Evolutionary conservation across 2,888 invertebrate genomes (phyloP).

Genomic region (Aporophyla nigra): DNA sequence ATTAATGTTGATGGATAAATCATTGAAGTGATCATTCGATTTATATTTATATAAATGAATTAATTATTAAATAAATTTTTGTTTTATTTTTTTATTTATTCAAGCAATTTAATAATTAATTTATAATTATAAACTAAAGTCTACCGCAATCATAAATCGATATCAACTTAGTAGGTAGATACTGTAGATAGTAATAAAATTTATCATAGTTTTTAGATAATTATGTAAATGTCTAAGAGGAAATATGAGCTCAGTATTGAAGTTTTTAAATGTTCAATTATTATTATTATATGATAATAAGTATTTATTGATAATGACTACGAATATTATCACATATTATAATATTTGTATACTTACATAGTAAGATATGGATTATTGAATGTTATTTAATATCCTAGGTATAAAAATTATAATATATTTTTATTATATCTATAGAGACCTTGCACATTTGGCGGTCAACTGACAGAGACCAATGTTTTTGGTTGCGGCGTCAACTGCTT

Average conservation of each 20-base stretch:
- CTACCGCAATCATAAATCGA: background rate
- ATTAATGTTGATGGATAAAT: background rate
- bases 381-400: slow-evolving; percentile 20
- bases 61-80: background rate
- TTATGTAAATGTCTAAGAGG: slow-evolving; percentile 31
- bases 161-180: slow-evolving; percentile 15
- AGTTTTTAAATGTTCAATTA: slow-evolving; percentile 61
- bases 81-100: background rate
- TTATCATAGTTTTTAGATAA: slow-evolving; percentile 37
- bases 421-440: background rate
- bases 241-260: slow-evolving; percentile 60
- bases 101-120: background rate
- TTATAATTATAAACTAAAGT: background rate
- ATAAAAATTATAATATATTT: slow-evolving; percentile 2
- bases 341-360: slow-evolving; percentile 26
- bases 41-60: background rate
- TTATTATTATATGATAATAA: slow-evolving; percentile 38
- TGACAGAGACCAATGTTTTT: background rate
- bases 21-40: background rate
- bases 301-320: slow-evolving; percentile 30
- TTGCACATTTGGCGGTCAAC: background rate
- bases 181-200: slow-evolving; percentile 44
- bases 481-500: background rate
- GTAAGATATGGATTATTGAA: slow-evolving; percentile 29
- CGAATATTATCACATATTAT: slow-evolving; percentile 5